Base-by-base conservation (phyloP, 2,797 vertebrate species). In the Numenius phaeopus region DNA sequence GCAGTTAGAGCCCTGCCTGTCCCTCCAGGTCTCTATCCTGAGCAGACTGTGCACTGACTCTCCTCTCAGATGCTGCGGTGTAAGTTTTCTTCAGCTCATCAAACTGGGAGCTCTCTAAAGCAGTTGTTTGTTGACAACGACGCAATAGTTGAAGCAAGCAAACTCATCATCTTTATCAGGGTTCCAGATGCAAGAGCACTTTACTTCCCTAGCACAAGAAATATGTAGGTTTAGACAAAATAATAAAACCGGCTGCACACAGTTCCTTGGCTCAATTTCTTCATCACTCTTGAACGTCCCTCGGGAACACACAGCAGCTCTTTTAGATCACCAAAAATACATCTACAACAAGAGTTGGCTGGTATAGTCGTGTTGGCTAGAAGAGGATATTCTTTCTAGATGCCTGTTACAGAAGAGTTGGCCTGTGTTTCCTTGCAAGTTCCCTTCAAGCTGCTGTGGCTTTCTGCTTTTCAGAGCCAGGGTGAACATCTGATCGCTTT, bases 401-500 rank as follows among this genome's bases (percentile, higher is more conserved):
- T 73, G 58, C 46, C 29, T 70, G 6, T 86, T 61, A 72, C 32
- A 86, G 59, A 83, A 64, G 50, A 79, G 6, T 72, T 95, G 66
- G 39, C 46, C 30, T 46, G 18, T 44, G 34, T 88, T 47, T 85
- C 59, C 50, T 94, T 76, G 5, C 30, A 69, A 73, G 91, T 84
- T 94, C 80, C 27, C 58, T 80, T 93, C 87, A 82, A 57, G 58
- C 65, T 95, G 67, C 89, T 66, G 46, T 72, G 80, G 62, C 24
- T 97, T 83, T 22, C 54, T 91, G 54, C 34, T 91, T 95, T 94
- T 79, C 40, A n/a, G 70, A 91, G 49, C 58, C 70, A 70, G 30
- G 10, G 24, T 0, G 2, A 94, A 66, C 30, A 76, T 82, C 87
- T 86, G 64, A 91, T 69, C 54, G 79, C 70, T 84, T 88, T 96